A percentile compares a stretch with the other conserved stretches of the same genome.
phyloP scores from a whole-genome alignment of 2,888 invertebrate species.

The Idaea biselata region DNA sequence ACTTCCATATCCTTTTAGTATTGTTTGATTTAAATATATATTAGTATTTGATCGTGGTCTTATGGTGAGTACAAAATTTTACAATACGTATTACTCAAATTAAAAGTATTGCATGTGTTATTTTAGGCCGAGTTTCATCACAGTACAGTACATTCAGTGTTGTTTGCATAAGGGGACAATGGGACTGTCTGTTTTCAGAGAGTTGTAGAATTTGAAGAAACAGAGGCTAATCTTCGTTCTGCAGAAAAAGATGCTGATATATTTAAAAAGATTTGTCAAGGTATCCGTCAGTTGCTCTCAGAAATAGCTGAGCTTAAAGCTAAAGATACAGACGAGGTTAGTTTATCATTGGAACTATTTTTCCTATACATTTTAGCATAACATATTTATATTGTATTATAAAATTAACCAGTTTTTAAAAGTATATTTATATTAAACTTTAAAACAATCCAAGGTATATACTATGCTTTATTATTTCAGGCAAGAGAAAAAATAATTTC shows the following conservation, averaged over 20 bases:
- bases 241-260: slow-evolving; percentile 84
- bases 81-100: no score
- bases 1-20: no score
- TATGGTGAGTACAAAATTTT: no score
- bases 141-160: no score
- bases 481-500: slow-evolving; percentile 82
- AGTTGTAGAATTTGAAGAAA: slow-evolving; percentile 87
- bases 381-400: no score
- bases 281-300: slow-evolving; percentile 84
- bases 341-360: not conserved
- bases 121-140: no score
- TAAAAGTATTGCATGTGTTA: no score
- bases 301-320: slow-evolving; percentile 85
- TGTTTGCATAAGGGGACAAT: not conserved
- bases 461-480: slow-evolving; percentile 53
- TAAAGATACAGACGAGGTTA: slow-evolving; percentile 78
- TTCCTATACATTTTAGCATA: not conserved
- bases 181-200: slow-evolving; percentile 61
- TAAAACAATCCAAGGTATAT: no score
- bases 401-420: no score
- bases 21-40: no score
- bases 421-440: not conserved
- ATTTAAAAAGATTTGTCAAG: slow-evolving; percentile 85
- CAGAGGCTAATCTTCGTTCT: slow-evolving; percentile 84
- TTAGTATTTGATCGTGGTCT: no score